Conservation (phyloP, 2,888 invertebrate genomes). For the Caradrina kadenii region DNA sequence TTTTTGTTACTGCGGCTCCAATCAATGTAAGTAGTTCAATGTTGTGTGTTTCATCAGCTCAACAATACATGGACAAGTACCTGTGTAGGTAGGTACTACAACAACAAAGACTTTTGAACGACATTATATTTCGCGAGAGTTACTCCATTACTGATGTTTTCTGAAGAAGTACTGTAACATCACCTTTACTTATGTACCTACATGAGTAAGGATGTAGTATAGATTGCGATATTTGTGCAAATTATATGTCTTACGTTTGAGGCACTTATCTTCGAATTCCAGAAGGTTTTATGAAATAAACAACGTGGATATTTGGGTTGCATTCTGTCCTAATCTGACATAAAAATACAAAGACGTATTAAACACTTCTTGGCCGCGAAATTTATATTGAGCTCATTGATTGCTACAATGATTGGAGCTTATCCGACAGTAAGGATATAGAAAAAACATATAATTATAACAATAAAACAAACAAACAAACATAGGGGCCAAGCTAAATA, state of each 20-base stretch:
- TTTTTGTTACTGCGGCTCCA: constrained; percentile 37
- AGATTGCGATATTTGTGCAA: constrained; percentile 21
- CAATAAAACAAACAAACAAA: too few relatives aligned
- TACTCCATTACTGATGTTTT: neutral
- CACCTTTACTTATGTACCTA: neutral
- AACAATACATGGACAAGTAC: constrained; percentile 19
- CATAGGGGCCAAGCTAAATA: too few relatives aligned
- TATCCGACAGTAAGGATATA: neutral
- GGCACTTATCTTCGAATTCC: neutral
- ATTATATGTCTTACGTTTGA: constrained; percentile 6
- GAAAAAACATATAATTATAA: too few relatives aligned
- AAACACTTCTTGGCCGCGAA: neutral
- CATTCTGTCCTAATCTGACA: constrained; percentile 8
- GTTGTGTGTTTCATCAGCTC: constrained; percentile 27
- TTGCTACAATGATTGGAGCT: neutral
- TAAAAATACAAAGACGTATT: neutral
- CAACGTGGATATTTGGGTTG: constrained; percentile 26
- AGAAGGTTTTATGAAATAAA: neutral
- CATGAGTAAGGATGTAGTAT: neutral
- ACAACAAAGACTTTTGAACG: constrained; percentile 9
- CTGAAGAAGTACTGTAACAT: neutral
- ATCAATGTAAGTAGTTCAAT: constrained; percentile 42
- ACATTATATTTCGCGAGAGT: neutral
- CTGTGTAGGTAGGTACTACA: neutral
- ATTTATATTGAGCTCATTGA: constrained; percentile 4